A percentile compares a stretch with the other conserved stretches of the same genome.
Conservation (phyloP, 2,113 vertebrate genomes). For the Bombycilla garrulus region DNA sequence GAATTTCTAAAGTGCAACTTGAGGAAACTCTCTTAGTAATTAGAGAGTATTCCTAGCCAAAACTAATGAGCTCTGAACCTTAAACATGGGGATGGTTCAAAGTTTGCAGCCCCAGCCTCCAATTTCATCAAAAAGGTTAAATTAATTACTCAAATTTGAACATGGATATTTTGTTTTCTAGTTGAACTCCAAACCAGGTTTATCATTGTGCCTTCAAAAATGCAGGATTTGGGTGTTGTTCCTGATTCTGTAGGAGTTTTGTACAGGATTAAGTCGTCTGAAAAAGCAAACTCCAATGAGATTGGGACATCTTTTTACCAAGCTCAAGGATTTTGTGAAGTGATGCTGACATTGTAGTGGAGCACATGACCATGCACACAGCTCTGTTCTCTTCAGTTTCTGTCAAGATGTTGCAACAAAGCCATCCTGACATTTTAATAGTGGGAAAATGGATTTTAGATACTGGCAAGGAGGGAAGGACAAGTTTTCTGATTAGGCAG, state of each 20-base stretch:
- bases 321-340: neutral
- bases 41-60: slow-evolving; percentile 33
- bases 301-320: neutral
- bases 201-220: neutral
- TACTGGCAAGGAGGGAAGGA: neutral
- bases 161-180: neutral
- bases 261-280: neutral
- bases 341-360: neutral
- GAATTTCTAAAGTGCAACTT: slow-evolving; percentile 67
- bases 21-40: slow-evolving; percentile 50
- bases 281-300: neutral
- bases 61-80: slow-evolving; percentile 35
- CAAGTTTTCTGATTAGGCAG: neutral
- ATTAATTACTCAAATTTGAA: neutral
- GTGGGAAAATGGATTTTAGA: neutral
- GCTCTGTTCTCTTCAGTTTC: neutral
- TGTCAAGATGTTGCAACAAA: neutral
- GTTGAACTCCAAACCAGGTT: neutral
- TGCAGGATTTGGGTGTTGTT: neutral
- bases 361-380: neutral
- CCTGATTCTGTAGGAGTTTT: neutral
- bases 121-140: neutral
- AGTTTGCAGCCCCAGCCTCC: neutral
- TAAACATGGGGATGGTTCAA: neutral
- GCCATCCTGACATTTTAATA: neutral